A percentile compares a stretch with the other conserved stretches of the same genome.
phyloP scores from a whole-genome alignment of 1,140 invertebrate genomes.

The Maniola jurtina region DNA sequence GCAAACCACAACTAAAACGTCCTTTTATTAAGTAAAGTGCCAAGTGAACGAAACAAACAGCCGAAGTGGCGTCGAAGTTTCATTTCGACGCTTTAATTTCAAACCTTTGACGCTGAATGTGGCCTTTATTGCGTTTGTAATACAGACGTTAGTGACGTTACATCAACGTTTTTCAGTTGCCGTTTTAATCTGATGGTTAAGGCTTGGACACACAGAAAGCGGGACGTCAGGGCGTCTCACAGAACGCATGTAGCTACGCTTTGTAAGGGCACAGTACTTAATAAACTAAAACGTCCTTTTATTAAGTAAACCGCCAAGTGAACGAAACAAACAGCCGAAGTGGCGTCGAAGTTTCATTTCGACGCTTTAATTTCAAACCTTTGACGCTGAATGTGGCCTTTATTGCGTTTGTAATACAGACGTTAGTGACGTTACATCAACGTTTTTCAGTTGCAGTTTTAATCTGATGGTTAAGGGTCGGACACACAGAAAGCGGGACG shows the following conservation, averaged over 20 bases:
- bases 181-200: constrained; percentile 44
- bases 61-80: constrained; percentile 53
- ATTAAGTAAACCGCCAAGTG: constrained; percentile 54
- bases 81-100: constrained; percentile 67
- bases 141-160: constrained; percentile 57
- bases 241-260: too few species aligned
- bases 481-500: too few species aligned
- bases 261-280: too few species aligned
- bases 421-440: constrained; percentile 46
- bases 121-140: constrained; percentile 69
- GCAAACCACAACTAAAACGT: constrained; percentile 29
- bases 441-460: constrained; percentile 40
- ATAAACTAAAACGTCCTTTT: constrained; percentile 33
- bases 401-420: constrained; percentile 71
- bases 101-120: constrained; percentile 65
- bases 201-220: too few species aligned
- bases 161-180: constrained; percentile 40
- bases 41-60: constrained; percentile 52
- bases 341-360: constrained; percentile 60
- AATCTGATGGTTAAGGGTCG: constrained; percentile 39
- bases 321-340: constrained; percentile 52
- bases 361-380: constrained; percentile 64
- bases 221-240: too few species aligned
- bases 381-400: constrained; percentile 65
- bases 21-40: constrained; percentile 52